Evolutionary conservation across 2,113 vertebrate genomes (phyloP).

Genomic region (Psammodynastes pulverulentus): DNA sequence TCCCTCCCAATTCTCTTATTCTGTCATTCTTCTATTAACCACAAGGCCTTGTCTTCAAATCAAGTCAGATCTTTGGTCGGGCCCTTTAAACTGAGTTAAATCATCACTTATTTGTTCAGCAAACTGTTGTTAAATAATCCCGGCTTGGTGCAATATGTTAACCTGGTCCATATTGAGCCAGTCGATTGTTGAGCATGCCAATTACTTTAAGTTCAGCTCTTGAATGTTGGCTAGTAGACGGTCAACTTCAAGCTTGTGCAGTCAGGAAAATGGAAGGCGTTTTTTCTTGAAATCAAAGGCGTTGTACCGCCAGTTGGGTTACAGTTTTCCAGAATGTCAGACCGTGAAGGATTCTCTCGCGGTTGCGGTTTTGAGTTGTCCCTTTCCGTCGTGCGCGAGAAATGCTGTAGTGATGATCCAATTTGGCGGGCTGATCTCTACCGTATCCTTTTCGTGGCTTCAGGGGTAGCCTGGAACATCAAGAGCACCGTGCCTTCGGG

Average conservation of each 20-base stretch:
- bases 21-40: no score
- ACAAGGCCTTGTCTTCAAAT: no score
- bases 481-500: slow-evolving; percentile 78
- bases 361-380: not conserved
- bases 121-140: no score
- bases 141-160: not conserved
- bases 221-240: not conserved
- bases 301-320: not conserved
- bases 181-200: not conserved
- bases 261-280: not conserved
- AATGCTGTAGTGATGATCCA: accelerated
- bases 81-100: no score
- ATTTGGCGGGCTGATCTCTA: not conserved
- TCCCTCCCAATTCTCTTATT: no score
- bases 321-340: not conserved
- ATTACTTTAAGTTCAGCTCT: not conserved
- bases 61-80: no score
- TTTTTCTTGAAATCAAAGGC: not conserved
- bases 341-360: not conserved
- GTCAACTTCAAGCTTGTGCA: not conserved
- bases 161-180: not conserved
- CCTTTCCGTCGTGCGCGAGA: no score
- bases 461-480: slow-evolving; percentile 87
- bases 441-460: slow-evolving; percentile 1
- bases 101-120: no score